Conservation (phyloP, 2,797 vertebrate species). For the Psittacula echo region DNA sequence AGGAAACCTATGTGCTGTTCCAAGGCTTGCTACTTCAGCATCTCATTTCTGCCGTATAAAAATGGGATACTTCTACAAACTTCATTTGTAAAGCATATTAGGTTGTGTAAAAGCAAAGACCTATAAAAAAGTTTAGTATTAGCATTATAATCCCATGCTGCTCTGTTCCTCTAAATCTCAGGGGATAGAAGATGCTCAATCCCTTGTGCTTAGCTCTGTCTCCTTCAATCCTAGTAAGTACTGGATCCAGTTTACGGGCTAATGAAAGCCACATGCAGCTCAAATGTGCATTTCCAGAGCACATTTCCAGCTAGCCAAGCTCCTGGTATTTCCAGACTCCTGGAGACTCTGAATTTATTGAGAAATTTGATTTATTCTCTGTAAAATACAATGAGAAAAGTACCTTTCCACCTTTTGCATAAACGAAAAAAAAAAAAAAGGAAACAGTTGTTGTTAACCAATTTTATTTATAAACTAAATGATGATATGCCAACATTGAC, state of each 20-base stretch:
- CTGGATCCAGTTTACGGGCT: not conserved
- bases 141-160: not conserved
- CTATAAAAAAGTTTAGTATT: not conserved
- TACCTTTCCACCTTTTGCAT: not conserved
- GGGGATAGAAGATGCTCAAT: not conserved
- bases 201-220: not conserved
- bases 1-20: not conserved
- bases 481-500: not conserved
- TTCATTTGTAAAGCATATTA: not conserved
- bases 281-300: not conserved
- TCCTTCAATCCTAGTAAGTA: not conserved
- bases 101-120: not conserved
- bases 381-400: not conserved
- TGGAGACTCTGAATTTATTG: not conserved
- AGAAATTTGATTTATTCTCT: not conserved
- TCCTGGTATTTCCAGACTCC: not conserved
- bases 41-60: not conserved
- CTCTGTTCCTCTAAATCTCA: not conserved
- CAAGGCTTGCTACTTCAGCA: not conserved
- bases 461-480: not conserved
- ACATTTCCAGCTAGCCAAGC: not conserved
- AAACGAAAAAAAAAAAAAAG: not conserved
- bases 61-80: not conserved
- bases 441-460: not conserved
- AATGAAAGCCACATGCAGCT: not conserved